Conservation (phyloP, 2,113 vertebrate species). For the Oxyura jamaicensis region DNA sequence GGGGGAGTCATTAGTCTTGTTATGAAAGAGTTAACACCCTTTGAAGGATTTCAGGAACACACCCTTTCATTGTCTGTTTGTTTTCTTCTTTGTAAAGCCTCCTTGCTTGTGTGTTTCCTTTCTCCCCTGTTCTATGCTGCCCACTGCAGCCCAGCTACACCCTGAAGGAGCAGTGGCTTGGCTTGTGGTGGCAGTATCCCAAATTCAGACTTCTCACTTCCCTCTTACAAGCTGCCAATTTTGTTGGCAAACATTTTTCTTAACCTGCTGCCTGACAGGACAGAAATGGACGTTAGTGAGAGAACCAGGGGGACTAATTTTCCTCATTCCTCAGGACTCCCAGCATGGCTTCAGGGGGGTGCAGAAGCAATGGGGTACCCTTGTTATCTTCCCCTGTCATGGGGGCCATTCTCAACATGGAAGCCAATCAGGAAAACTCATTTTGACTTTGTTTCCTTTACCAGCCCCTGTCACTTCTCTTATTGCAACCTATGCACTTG, state of each 20-base stretch:
- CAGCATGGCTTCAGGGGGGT: background rate
- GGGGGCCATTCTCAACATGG: background rate
- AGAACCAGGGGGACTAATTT: background rate
- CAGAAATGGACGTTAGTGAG: background rate
- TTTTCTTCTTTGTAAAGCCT: conserved; percentile 31
- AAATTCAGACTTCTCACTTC: conserved; percentile 15
- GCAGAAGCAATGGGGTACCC: background rate
- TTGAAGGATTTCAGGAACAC: conserved; percentile 58
- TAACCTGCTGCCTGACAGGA: background rate
- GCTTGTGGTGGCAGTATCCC: background rate
- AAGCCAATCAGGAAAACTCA: background rate
- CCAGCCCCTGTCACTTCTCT: background rate
- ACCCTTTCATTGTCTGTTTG: conserved; percentile 54
- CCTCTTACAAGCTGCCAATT: background rate
- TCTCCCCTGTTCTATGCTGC: background rate
- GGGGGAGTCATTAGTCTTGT: conserved; percentile 28
- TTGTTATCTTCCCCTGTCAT: background rate
- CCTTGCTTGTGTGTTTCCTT: background rate
- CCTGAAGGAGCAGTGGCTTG: background rate
- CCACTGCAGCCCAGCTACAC: background rate
- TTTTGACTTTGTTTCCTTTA: background rate
- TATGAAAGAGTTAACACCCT: conserved; percentile 69
- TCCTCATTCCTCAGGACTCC: background rate
- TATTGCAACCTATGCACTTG: background rate
- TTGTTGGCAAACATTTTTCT: background rate